phyloP scores from a whole-genome alignment of 2,888 invertebrate genomes.

The Apamea monoglypha region DNA sequence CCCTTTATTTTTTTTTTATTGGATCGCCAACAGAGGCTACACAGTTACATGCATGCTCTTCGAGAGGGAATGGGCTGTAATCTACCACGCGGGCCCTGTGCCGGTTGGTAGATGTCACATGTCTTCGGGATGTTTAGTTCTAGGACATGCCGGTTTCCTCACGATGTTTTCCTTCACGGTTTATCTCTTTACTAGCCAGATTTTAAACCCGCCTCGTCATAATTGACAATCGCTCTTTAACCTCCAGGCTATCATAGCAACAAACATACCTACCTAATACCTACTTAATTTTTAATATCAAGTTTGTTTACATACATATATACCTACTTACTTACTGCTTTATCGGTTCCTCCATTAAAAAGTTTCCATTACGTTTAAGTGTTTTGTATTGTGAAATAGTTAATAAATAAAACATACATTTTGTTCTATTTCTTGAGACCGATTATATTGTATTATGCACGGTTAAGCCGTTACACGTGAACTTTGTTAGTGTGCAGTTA shows the following conservation, averaged over 20 bases:
- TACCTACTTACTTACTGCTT: slow-evolving; percentile 25
- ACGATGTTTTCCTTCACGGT: no score
- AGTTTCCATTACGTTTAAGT: slow-evolving; percentile 38
- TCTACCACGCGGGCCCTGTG: no score
- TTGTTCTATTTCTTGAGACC: slow-evolving; percentile 3
- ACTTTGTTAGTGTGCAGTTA: slow-evolving; percentile 4
- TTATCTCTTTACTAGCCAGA: no score
- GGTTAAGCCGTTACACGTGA: background rate
- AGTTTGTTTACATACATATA: slow-evolving; percentile 8
- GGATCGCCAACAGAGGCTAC: no score
- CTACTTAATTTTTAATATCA: slow-evolving; percentile 16
- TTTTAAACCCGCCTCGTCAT: background rate
- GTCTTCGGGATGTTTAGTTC: no score
- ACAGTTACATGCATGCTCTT: no score
- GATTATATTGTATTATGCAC: slow-evolving; percentile 14
- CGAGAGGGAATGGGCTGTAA: no score
- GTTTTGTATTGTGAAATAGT: slow-evolving; percentile 39
- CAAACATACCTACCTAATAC: background rate
- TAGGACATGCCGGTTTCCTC: no score
- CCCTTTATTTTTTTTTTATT: no score
- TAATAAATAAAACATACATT: slow-evolving; percentile 37
- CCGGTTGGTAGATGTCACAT: no score
- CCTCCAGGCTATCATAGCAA: slow-evolving; percentile 14
- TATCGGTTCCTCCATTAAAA: slow-evolving; percentile 24
- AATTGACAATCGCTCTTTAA: background rate